Conservation (phyloP, 1,140 invertebrate species). For the Formica exsecta region DNA sequence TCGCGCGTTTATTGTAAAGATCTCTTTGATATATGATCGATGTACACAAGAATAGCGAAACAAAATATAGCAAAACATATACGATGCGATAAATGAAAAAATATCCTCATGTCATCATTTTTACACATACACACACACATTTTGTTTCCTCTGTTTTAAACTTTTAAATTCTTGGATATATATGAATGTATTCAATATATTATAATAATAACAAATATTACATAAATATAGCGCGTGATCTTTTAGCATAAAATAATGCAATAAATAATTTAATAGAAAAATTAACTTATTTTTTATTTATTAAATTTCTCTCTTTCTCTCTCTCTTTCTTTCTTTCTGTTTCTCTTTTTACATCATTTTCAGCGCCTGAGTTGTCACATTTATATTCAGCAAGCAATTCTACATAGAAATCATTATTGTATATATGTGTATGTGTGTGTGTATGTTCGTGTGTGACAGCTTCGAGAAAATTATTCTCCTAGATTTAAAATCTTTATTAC, state of each 20-base stretch:
- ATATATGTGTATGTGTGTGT: too few relatives aligned
- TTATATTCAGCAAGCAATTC: conserved; percentile 33
- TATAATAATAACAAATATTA: not conserved
- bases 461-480: not conserved
- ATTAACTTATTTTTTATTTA: conserved; percentile 29
- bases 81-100: not conserved
- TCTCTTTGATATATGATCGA: conserved; percentile 19
- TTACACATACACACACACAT: not conserved
- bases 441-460: not conserved
- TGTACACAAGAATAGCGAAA: not conserved
- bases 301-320: conserved; percentile 23
- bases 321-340: not conserved
- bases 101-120: not conserved
- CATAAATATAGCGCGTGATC: not conserved
- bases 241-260: conserved; percentile 5
- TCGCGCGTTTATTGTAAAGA: conserved; percentile 9
- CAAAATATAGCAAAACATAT: conserved; percentile 5
- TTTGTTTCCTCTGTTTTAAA: not conserved
- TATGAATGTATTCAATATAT: not conserved
- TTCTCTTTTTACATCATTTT: conserved; percentile 24
- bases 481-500: not conserved
- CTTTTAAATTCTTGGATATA: not conserved
- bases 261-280: conserved; percentile 16
- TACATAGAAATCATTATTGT: conserved; percentile 14
- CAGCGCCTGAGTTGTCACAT: not conserved